Evolutionary conservation across 1,140 invertebrate genomes (phyloP).

Genomic region (Listronotus bonariensis): DNA sequence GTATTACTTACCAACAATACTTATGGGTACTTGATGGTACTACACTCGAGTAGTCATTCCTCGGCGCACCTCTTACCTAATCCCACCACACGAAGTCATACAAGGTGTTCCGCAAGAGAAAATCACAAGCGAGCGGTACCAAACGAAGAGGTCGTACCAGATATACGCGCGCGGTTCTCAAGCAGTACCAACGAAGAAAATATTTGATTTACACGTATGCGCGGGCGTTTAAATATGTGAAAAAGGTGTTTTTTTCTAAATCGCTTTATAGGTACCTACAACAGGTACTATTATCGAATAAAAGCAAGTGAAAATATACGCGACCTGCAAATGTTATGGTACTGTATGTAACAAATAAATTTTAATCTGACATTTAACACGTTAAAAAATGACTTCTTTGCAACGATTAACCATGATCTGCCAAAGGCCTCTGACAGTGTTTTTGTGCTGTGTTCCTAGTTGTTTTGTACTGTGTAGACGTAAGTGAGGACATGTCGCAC

Average conservation of each 20-base stretch:
- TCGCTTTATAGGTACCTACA: too few relatives aligned
- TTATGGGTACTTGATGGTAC: too few relatives aligned
- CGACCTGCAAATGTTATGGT: too few relatives aligned
- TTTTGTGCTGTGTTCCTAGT: conserved; percentile 2
- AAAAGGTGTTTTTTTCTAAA: neutral
- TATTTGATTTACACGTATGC: neutral
- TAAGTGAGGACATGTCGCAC: conserved; percentile 68
- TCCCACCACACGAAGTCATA: conserved; percentile 3
- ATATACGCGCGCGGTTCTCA: neutral
- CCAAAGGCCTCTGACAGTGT: neutral
- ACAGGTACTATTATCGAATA: too few relatives aligned
- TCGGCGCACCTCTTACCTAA: conserved; percentile 18
- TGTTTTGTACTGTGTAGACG: conserved; percentile 12
- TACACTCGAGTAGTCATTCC: too few relatives aligned
- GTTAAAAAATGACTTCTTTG: too few relatives aligned
- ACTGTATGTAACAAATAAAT: too few relatives aligned
- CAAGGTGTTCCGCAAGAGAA: conserved; percentile 26
- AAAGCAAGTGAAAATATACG: too few relatives aligned
- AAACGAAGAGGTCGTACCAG: conserved; percentile 24
- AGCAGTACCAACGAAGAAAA: too few relatives aligned
- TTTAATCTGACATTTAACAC: too few relatives aligned
- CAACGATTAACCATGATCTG: too few relatives aligned
- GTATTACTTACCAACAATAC: too few relatives aligned
- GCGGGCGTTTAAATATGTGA: neutral
- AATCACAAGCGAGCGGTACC: conserved; percentile 10